phyloP scores from a whole-genome alignment of 2,113 vertebrate species.

The Empidonax traillii region DNA sequence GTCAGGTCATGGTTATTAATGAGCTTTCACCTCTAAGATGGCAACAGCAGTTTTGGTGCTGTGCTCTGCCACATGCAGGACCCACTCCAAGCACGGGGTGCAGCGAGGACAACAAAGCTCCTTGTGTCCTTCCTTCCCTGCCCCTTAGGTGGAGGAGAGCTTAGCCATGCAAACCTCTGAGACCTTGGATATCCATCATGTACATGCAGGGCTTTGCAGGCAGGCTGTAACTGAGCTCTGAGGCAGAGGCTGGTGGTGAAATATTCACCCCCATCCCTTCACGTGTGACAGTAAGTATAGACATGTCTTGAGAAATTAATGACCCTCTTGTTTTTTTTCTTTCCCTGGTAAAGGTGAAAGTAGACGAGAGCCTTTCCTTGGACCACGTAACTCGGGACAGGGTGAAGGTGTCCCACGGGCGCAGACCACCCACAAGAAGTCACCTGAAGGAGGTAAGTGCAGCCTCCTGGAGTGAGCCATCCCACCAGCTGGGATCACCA shows the following conservation, averaged over 20 bases:
- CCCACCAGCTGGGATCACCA: background rate
- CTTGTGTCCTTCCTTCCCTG: background rate
- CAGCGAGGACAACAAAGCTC: background rate
- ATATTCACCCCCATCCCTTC: background rate
- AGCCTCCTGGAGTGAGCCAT: background rate
- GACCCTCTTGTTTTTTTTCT: background rate
- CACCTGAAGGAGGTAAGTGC: conserved; percentile 90
- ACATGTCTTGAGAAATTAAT: background rate
- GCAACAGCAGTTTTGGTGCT: background rate
- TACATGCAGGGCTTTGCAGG: background rate
- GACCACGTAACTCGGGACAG: conserved; percentile 90
- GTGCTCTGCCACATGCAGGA: conserved; percentile 9
- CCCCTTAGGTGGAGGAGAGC: background rate
- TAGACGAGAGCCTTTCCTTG: conserved; percentile 85
- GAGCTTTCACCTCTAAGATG: conserved; percentile 54
- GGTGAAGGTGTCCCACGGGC: conserved; percentile 80
- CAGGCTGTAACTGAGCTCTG: background rate
- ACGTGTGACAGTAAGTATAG: background rate
- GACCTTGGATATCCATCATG: background rate
- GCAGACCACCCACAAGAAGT: conserved; percentile 89
- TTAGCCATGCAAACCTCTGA: background rate
- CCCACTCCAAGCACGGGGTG: background rate
- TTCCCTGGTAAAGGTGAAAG: conserved; percentile 80
- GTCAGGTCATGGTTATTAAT: conserved; percentile 54
- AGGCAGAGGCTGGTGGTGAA: background rate